These are phyloP conservation scores for Montipora capricornis DNA, from an alignment of 64 coral and sea anemone genomes.

Conservation along the genomic window DNA sequence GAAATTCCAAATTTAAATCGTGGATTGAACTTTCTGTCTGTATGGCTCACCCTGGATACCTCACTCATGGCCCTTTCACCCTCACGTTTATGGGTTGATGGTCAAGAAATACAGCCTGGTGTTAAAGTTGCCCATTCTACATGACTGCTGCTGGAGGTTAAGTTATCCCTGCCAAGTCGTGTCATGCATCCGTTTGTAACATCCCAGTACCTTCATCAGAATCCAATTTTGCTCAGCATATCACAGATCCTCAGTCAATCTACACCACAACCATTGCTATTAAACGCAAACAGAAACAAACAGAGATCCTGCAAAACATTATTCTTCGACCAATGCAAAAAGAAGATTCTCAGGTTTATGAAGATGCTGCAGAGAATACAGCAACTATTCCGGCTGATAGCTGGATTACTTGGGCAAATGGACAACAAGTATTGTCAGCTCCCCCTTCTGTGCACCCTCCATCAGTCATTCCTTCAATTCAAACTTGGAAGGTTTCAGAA, in stretches of 20 bases:
- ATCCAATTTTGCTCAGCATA: not conserved
- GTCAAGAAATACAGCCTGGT: too few relatives aligned
- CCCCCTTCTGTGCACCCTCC: not conserved
- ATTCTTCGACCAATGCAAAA: not conserved
- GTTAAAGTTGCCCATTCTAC: conserved; percentile 10
- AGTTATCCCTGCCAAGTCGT: not conserved
- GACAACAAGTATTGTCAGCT: not conserved
- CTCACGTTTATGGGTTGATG: conserved; percentile 43
- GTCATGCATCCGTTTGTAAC: too few relatives aligned
- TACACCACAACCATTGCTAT: conserved; percentile 3
- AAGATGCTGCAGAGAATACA: conserved; percentile 16
- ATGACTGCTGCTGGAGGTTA: not conserved
- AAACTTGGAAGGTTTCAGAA: conserved; percentile 6
- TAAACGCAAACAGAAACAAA: not conserved
- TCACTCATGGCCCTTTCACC: conserved; percentile 23
- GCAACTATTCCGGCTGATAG: not conserved
- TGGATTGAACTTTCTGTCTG: conserved; percentile 50
- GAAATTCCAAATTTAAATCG: not conserved
- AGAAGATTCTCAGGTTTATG: not conserved
- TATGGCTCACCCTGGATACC: conserved; percentile 20
- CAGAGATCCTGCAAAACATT: not conserved
- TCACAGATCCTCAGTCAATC: not conserved
- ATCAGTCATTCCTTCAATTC: not conserved
- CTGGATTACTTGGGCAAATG: conserved; percentile 3
- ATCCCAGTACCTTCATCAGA: not conserved